phyloP scores from a whole-genome alignment of 2,888 invertebrate genomes.

The Creontiades dilutus region DNA sequence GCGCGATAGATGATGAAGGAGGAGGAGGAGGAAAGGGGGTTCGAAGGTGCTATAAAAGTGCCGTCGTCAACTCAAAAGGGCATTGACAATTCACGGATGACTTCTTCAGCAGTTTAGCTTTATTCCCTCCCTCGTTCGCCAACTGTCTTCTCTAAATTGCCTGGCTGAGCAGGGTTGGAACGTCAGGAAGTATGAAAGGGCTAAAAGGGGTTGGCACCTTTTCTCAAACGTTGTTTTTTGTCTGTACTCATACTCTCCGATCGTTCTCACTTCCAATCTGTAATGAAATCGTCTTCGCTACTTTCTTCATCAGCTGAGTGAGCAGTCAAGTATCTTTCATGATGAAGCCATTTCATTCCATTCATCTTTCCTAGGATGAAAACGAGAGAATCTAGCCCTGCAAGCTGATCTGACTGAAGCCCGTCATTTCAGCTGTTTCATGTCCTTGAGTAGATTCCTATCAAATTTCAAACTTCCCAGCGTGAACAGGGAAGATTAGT shows the following conservation, averaged over 20 bases:
- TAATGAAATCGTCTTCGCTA: no score
- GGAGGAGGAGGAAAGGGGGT: not conserved
- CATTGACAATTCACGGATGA: constrained; percentile 40
- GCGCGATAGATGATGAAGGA: not conserved
- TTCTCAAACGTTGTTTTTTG: not conserved
- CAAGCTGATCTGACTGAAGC: no score
- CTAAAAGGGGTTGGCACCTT: not conserved
- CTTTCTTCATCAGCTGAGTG: no score
- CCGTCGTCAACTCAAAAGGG: constrained; percentile 28
- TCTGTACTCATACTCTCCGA: not conserved
- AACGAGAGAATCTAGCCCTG: no score
- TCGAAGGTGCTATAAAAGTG: constrained; percentile 11
- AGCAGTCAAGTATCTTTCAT: no score
- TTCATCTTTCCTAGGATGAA: no score
- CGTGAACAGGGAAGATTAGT: no score
- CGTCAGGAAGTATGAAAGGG: constrained; percentile 1
- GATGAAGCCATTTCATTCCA: no score
- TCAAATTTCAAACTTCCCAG: no score
- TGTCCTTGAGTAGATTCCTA: no score
- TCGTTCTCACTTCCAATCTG: not conserved
- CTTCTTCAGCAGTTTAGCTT: constrained; percentile 26
- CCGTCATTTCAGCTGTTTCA: no score
- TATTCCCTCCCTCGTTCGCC: not conserved
- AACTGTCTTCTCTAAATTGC: constrained; percentile 19
- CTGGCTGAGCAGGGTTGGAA: constrained; percentile 23